Evolutionary conservation across 2,888 invertebrate species (phyloP).

Genomic region (Malacosoma neustria): DNA sequence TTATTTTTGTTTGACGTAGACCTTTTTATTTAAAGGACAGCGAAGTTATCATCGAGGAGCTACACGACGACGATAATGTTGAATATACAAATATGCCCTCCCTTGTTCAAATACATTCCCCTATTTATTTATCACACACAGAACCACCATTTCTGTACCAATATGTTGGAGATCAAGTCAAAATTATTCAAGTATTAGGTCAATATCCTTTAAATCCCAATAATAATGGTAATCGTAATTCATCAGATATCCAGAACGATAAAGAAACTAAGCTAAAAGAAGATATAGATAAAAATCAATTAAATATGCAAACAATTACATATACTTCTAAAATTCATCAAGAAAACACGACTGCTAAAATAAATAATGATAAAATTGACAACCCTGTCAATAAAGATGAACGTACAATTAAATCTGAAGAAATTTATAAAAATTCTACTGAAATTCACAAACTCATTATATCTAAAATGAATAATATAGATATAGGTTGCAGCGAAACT

Average conservation of each 20-base stretch:
- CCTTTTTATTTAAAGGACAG: constrained; percentile 72
- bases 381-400: constrained; percentile 7
- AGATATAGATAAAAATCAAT: constrained; percentile 14
- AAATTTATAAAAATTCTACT: constrained; percentile 9
- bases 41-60: constrained; percentile 70
- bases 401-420: constrained; percentile 3
- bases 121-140: constrained; percentile 54
- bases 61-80: constrained; percentile 60
- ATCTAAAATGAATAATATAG: constrained; percentile 10
- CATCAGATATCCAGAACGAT: constrained; percentile 41
- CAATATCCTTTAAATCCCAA: constrained; percentile 45
- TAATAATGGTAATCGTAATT: constrained; percentile 29
- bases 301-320: constrained; percentile 9
- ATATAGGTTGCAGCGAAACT: constrained; percentile 10
- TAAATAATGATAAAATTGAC: constrained; percentile 9
- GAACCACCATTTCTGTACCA: constrained; percentile 63
- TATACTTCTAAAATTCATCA: constrained; percentile 7
- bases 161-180: constrained; percentile 59
- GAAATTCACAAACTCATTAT: constrained; percentile 4
- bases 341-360: constrained; percentile 8
- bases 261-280: constrained; percentile 23
- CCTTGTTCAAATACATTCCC: constrained; percentile 47
- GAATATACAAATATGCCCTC: constrained; percentile 65
- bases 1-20: constrained; percentile 47
- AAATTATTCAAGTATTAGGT: constrained; percentile 58